A percentile compares a stretch with the other conserved stretches of the same genome.
Evolutionary conservation across 2,888 invertebrate genomes (phyloP).

Genomic region (Disparrhopalites patrizii): DNA sequence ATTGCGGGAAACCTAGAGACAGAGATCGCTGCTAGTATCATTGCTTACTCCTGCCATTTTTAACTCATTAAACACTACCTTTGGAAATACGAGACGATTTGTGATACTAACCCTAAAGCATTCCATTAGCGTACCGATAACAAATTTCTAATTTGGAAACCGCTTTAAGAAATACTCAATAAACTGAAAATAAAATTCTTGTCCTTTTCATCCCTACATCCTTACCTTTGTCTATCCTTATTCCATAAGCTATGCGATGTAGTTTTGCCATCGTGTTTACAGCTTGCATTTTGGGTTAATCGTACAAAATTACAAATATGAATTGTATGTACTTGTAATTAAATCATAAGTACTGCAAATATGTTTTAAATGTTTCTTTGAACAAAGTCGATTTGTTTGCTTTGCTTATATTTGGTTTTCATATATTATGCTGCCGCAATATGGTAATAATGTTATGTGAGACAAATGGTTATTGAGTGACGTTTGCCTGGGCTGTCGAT

Average conservation of each 20-base stretch:
- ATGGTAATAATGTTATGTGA: too few relatives aligned
- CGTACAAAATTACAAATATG: not conserved
- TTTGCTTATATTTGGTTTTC: not conserved
- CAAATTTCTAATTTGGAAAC: not conserved
- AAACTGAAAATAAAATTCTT: constrained; percentile 11
- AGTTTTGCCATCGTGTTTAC: not conserved
- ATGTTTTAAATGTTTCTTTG: not conserved
- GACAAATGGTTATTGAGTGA: too few relatives aligned
- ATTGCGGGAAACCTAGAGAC: constrained; percentile 3
- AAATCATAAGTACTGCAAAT: too few relatives aligned
- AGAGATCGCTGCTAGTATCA: constrained; percentile 12
- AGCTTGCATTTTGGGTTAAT: not conserved
- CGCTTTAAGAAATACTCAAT: not conserved
- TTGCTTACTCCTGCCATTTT: constrained; percentile 10
- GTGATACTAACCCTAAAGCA: constrained; percentile 14
- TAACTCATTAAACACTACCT: not conserved
- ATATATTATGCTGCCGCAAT: too few relatives aligned
- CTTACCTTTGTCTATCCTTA: not conserved
- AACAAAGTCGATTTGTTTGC: not conserved
- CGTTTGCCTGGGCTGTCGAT: too few relatives aligned
- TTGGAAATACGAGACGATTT: constrained; percentile 3
- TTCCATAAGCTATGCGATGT: not conserved
- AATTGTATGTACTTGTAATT: too few relatives aligned
- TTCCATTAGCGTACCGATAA: constrained; percentile 7
- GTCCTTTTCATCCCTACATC: not conserved